These are phyloP conservation scores for Ptychadena robeensis DNA, from an alignment of 2,797 vertebrate genomes.

Conservation along the genomic window DNA sequence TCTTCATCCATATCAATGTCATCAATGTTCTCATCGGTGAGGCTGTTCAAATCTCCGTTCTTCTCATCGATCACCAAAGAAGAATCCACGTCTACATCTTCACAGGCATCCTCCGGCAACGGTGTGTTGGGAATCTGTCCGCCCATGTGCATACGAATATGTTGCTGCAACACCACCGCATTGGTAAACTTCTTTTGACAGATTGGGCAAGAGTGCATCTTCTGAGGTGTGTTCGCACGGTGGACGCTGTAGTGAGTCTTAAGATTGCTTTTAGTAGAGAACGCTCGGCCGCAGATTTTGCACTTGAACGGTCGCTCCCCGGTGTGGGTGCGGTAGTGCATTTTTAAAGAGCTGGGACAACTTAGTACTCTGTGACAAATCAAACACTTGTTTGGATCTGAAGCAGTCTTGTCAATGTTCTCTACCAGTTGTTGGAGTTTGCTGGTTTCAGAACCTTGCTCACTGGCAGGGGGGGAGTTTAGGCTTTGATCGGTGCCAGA, in stretches of 20 bases:
- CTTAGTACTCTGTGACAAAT: constrained; percentile 95
- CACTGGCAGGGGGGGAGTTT: constrained; percentile 78
- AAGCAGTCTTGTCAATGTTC: constrained; percentile 88
- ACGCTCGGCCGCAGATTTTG: constrained; percentile 94
- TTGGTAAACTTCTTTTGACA: constrained; percentile 99
- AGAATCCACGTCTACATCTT: constrained; percentile 75
- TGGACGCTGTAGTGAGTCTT: constrained; percentile 97
- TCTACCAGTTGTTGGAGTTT: constrained; percentile 97
- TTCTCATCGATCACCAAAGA: constrained; percentile 74
- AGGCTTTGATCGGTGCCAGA: constrained; percentile 76
- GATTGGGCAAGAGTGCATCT: constrained; percentile 96
- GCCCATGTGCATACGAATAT: constrained; percentile 98
- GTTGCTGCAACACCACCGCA: constrained; percentile 93
- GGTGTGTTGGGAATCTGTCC: constrained; percentile 96
- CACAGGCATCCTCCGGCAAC: constrained; percentile 80
- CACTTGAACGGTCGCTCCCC: constrained; percentile 97
- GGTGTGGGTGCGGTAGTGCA: constrained; percentile 98
- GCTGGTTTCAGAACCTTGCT: constrained; percentile 88
- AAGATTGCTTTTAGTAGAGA: constrained; percentile 97
- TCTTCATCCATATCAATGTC: constrained; percentile 79
- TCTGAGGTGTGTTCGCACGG: constrained; percentile 85
- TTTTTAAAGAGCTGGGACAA: constrained; percentile 97
- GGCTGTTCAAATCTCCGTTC: constrained; percentile 64
- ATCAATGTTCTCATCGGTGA: constrained; percentile 75
- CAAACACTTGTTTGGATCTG: constrained; percentile 91